Base-by-base conservation (phyloP, 2,113 vertebrate species). In the Gopherus evgoodei region DNA sequence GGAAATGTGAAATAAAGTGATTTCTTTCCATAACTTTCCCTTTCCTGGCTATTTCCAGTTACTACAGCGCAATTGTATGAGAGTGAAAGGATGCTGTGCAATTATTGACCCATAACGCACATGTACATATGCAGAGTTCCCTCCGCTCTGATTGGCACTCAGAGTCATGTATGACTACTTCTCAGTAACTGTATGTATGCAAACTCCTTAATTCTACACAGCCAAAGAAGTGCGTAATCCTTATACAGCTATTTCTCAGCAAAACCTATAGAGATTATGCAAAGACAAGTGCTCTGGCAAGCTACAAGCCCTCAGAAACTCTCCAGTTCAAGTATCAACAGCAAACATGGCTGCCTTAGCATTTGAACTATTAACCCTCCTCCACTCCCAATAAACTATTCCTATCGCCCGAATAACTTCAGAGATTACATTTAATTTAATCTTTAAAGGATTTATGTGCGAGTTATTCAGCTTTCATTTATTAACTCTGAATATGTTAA, bases 381-480 rank as follows among this genome's bases (percentile, higher is more conserved):
- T 87, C 90, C 76, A 54, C 53, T 50, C 16, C 3, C 1, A n/a
- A 88, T 29, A 69, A 47, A 16, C 16, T 62, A 84, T 72, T 29
- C 4, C 4, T 17, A 24, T n/a, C 76, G 93, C 11, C 81, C 47
- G 24, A 79, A 35, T 19, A 95, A 59, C 84, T 47, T 87, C 62
- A 88, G 25, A 94, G 81, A 62, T 81, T 1, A 90, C 52, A 93
- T 83, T 57, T 69, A 0, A 94, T 69, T 86, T 90, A 89, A 82
- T 75, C 21, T 76, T 47, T 56, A 47, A 84, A 94, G 87, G 85
- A 95, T 93, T 94, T 95, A 69, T 84, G 89, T 93, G 89, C 90
- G 56, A 97, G 89, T 92, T 90, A 89, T 72, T 90, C 90, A 76
- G 16, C 22, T 38, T 86, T 83, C 24, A 57, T 85, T 94, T 95